A percentile compares a stretch with the other conserved stretches of the same genome.
Conservation (phyloP, 2,888 invertebrate species). For the Eupithecia exiguata region DNA sequence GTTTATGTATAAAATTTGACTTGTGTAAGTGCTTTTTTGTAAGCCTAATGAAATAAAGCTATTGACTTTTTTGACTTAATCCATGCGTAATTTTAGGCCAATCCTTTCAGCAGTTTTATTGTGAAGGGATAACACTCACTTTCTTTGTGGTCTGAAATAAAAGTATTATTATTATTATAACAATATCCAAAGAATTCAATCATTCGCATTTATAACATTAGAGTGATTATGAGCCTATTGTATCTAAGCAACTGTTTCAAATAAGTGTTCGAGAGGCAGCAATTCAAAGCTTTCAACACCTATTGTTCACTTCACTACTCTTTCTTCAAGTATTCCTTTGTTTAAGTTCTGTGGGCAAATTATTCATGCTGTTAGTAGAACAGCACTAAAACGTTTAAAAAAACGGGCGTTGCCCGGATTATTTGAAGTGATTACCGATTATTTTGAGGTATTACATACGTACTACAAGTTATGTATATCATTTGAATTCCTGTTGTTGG, state of each 20-base stretch:
- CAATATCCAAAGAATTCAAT: background rate
- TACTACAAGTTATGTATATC: too few relatives aligned
- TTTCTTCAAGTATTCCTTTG: conserved; percentile 11
- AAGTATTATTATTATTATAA: too few relatives aligned
- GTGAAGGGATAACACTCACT: too few relatives aligned
- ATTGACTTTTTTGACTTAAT: too few relatives aligned
- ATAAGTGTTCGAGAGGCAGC: conserved; percentile 1
- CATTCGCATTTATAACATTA: background rate
- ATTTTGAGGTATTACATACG: too few relatives aligned
- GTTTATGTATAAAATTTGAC: too few relatives aligned
- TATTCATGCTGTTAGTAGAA: conserved; percentile 9
- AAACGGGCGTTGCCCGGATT: background rate
- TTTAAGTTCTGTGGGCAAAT: conserved; percentile 1
- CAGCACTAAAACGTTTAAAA: background rate
- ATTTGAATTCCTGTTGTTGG: too few relatives aligned
- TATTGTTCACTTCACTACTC: conserved; percentile 12
- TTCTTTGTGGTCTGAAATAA: too few relatives aligned
- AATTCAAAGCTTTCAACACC: conserved; percentile 10
- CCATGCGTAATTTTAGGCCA: too few relatives aligned
- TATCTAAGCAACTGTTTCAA: conserved; percentile 3
- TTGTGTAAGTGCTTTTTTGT: too few relatives aligned
- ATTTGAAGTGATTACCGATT: background rate
- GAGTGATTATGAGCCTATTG: background rate
- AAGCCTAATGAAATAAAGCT: too few relatives aligned
- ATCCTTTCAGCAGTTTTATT: background rate